Evolutionary conservation across 1,140 invertebrate genomes (phyloP).

Genomic region (Monochamus saltuarius): DNA sequence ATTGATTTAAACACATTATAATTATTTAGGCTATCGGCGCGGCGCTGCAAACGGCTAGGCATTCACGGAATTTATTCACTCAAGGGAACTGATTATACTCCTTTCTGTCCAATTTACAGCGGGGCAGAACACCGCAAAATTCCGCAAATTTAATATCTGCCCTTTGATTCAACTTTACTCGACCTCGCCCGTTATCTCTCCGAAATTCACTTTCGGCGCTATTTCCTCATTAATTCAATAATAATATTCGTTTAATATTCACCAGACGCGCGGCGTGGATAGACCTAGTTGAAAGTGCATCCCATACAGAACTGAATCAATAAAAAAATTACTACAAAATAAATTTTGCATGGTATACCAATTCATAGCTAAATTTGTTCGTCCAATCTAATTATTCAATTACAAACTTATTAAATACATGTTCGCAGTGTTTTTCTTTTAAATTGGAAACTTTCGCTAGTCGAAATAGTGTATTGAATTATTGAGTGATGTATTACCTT

Average conservation of each 20-base stretch:
- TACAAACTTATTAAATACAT: too few relatives aligned
- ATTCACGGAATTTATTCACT: slow-evolving; percentile 18
- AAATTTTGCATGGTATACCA: too few relatives aligned
- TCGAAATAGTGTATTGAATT: too few relatives aligned
- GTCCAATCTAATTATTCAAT: too few relatives aligned
- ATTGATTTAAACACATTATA: background rate
- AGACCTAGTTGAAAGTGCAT: too few relatives aligned
- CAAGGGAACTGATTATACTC: slow-evolving; percentile 12
- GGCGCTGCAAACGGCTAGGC: background rate
- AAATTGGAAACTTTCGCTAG: too few relatives aligned
- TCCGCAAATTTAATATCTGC: slow-evolving; percentile 44
- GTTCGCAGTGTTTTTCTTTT: too few relatives aligned
- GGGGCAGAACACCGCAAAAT: slow-evolving; percentile 34
- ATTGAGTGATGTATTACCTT: too few relatives aligned
- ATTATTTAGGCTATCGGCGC: background rate
- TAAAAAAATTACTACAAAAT: too few relatives aligned
- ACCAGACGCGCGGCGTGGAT: background rate
- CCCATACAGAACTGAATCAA: too few relatives aligned
- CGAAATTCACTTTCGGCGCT: slow-evolving; percentile 10
- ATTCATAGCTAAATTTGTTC: too few relatives aligned
- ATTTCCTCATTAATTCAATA: slow-evolving; percentile 11
- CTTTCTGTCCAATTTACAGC: slow-evolving; percentile 21
- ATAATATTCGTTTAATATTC: slow-evolving; percentile 6
- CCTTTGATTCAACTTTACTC: slow-evolving; percentile 23
- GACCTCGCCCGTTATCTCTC: slow-evolving; percentile 6